Base-by-base conservation (phyloP, 1,140 invertebrate genomes). In the Pogonus chalceus region DNA sequence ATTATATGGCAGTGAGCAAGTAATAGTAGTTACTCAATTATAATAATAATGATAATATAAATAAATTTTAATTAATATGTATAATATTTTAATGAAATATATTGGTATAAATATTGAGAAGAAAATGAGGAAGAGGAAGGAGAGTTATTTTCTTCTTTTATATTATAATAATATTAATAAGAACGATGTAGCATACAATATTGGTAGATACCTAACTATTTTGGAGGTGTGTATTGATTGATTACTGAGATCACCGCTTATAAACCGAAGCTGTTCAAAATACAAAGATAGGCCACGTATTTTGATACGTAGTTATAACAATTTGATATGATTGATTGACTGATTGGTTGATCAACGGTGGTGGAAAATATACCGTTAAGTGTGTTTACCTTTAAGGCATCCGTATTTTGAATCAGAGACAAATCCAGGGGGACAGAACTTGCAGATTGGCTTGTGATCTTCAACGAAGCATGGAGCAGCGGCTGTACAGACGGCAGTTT, bases 341-440 rank as follows among this genome's bases (percentile, higher is more conserved):
- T 49, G 21, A 20, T 48, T 18, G 20, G 18, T 22, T 21, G 49
- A 37, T 35, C 14, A 23, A 43, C 37, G 37, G 18, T 43, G 37
- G 37, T 43, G 37, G 37, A 43, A 12, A 43, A 43, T 61, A 57
- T 55, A 66, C 63, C 62, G 52, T 54, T 53, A 57, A 54, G 62
- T 51, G 65, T 69, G 66, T 76, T 89, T 92, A 92, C 90, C 90
- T 92, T 92, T 90, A 75, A 89, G 82, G 80, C 90, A 93, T 85
- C 89, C 90, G 79, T 87, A 87, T 80, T 84, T 86, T 71, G 83
- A 78, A 76, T 92, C 89, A 73, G 85, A 80, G 77, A 84, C 82
- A 80, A 87, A 92, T 79, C 89, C 90, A 72, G 78, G 79, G 66
- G 90, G 89, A 81, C 90, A 93, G 81, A 91, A 92, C 82, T 91